phyloP scores from a whole-genome alignment of 2,797 vertebrate species.

The Scolopax bukidnonensis region DNA sequence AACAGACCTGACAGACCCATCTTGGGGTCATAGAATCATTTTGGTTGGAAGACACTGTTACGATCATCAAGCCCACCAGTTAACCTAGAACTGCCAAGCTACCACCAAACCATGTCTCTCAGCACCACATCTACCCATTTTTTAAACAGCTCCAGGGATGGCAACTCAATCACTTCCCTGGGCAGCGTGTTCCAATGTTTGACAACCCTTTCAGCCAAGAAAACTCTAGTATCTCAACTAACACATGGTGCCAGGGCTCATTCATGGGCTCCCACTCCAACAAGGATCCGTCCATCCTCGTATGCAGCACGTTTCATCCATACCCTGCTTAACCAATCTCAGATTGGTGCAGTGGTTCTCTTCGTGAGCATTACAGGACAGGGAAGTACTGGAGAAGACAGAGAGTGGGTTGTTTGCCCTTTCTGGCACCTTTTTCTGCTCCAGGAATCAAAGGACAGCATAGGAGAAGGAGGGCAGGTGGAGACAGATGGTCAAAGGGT shows the following conservation, averaged over 20 bases:
- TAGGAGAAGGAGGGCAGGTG: neutral
- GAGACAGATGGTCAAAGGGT: neutral
- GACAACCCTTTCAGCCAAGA: neutral
- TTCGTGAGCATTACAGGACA: neutral
- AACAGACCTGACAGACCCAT: neutral
- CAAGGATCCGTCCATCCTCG: rapidly evolving
- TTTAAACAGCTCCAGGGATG: neutral
- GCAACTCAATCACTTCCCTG: neutral
- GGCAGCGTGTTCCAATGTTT: neutral
- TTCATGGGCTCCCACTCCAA: rapidly evolving
- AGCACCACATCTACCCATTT: neutral
- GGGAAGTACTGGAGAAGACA: neutral
- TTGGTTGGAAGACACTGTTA: neutral
- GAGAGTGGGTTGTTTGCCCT: neutral
- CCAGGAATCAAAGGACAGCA: neutral
- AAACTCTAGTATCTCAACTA: neutral
- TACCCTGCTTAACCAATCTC: neutral
- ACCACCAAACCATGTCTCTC: neutral
- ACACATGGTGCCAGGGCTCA: rapidly evolving
- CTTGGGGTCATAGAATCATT: neutral
- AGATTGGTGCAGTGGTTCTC: neutral
- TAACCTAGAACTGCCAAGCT: neutral
- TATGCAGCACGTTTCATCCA: neutral
- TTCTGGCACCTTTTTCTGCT: neutral
- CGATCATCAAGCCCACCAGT: neutral